Conservation (phyloP, 2,797 vertebrate genomes). For the Clarias platycephalus region DNA sequence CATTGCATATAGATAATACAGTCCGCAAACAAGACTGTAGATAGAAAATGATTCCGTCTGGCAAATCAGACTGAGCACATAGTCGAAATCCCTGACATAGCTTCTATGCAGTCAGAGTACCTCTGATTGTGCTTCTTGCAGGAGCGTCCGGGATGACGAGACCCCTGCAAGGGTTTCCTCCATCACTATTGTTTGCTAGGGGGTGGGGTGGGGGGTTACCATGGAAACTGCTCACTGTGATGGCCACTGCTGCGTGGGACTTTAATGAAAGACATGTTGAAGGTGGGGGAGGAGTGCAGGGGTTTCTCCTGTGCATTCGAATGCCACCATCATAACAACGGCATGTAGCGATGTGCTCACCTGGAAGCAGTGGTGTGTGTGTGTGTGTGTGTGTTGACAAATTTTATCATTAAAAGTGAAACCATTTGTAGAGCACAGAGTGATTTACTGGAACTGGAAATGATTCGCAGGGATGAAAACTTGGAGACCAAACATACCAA, state of each 20-base stretch:
- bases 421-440: conserved; percentile 54
- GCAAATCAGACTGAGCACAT: conserved; percentile 28
- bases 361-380: conserved; percentile 23
- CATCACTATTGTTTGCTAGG: conserved; percentile 57
- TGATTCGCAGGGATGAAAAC: conserved; percentile 55
- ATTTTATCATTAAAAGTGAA: conserved; percentile 56
- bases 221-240: conserved; percentile 59
- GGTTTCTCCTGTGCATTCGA: conserved; percentile 57
- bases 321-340: conserved; percentile 55
- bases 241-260: conserved; percentile 59
- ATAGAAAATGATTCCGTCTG: conserved; percentile 3
- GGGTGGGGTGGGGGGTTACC: conserved; percentile 44
- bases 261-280: conserved; percentile 56
- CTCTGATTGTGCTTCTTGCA: conserved; percentile 46
- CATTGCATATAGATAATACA: background rate
- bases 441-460: conserved; percentile 51
- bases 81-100: conserved; percentile 34
- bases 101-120: conserved; percentile 30
- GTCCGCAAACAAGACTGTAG: background rate
- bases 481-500: conserved; percentile 40
- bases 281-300: conserved; percentile 34
- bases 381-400: conserved; percentile 31
- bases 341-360: conserved; percentile 25
- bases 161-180: conserved; percentile 50
- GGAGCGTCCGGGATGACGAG: conserved; percentile 47